Base-by-base conservation (phyloP, 2,797 vertebrate genomes). In the Arctocebus calabarensis region DNA sequence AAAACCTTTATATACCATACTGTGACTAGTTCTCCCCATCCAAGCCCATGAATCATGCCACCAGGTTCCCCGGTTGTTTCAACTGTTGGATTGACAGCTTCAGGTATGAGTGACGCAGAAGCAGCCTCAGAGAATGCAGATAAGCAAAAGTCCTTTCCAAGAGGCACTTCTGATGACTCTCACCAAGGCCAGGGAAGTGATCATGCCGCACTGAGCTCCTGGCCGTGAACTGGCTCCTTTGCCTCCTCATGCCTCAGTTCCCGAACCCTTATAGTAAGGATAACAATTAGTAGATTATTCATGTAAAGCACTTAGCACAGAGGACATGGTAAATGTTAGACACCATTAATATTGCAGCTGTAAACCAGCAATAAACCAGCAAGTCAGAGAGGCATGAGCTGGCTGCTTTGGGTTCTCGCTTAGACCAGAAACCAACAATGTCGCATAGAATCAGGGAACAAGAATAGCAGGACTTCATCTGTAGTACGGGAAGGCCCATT, bases 251-350 rank as follows among this genome's bases (percentile, higher is more conserved):
- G 48, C 84, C 85, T 88, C 27, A 4, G 17, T 89, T 92, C 75
- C 59, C 62, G 73, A 55, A 74, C 10, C 32, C 62, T 59, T 52
- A 86, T 87, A 89, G 82, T 55, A 64, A 19, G 48, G 32, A 68
- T 84, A 57, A 73, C 34, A 20, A 83, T 64, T 85, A 71, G 43
- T 73, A 74, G 22, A 59, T 93, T 32, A 84, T 86, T 92, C 93
- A 59, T 9, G 22, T 59, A 57, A 94, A 94, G 79, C 73, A 10
- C 23, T 84, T 92, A 84, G 73, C 37, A 86, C 43, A 78, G 34
- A 48, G 14, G 43, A 32, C 5, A 22, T n/a, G 81, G n/a, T 88
- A 86, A 92, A 73, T 73, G 8, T 45, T 71, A 40, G 20, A 29
- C 66, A 74, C 40, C 68, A 71, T 61, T 68, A 70, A 77, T 59